phyloP scores from a whole-genome alignment of 2,888 invertebrate genomes.

The Caenorhabditis wallacei region DNA sequence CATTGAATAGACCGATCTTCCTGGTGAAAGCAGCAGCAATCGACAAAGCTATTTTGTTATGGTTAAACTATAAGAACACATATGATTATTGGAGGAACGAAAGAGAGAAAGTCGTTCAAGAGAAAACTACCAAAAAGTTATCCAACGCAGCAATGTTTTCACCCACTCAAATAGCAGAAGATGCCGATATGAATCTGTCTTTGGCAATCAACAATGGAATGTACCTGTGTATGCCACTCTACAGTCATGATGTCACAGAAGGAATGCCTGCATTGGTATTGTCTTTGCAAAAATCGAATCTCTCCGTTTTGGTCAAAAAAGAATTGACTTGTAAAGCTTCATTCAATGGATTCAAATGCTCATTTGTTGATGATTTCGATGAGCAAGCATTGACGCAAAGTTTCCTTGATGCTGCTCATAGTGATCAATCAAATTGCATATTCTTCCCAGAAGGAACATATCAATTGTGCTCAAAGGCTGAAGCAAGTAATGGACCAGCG shows the following conservation, averaged over 20 bases:
- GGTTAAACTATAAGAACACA: slow-evolving; percentile 99
- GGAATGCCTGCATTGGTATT: slow-evolving; percentile 90
- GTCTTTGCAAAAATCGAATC: slow-evolving; percentile 89
- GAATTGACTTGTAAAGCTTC: slow-evolving; percentile 91
- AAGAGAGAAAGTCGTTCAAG: slow-evolving; percentile 58
- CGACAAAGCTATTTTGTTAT: slow-evolving; percentile 94
- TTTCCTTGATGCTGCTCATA: slow-evolving; percentile 69
- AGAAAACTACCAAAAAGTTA: slow-evolving; percentile 48
- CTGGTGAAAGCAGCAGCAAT: slow-evolving; percentile 98
- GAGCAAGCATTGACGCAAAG: slow-evolving; percentile 81
- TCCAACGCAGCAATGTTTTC: slow-evolving; percentile 56
- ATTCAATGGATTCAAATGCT: slow-evolving; percentile 90
- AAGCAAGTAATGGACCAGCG: slow-evolving; percentile 85
- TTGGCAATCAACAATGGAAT: slow-evolving; percentile 81
- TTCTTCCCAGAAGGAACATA: slow-evolving; percentile 99
- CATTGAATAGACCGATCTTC: slow-evolving; percentile 93
- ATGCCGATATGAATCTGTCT: slow-evolving; percentile 78
- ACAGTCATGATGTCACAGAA: slow-evolving; percentile 72
- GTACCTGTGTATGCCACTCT: slow-evolving; percentile 82
- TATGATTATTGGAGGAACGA: slow-evolving; percentile 99
- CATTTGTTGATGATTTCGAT: slow-evolving; percentile 93
- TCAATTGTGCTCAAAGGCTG: slow-evolving; percentile 90
- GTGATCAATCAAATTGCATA: slow-evolving; percentile 86
- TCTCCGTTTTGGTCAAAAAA: slow-evolving; percentile 90
- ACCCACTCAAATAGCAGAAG: slow-evolving; percentile 62